Percentiles rank a stretch among this genome's conserved stretches.
These are phyloP conservation scores for Enteromius paludinosus DNA, from an alignment of 2,797 vertebrate genomes.

Conservation along the genomic window DNA sequence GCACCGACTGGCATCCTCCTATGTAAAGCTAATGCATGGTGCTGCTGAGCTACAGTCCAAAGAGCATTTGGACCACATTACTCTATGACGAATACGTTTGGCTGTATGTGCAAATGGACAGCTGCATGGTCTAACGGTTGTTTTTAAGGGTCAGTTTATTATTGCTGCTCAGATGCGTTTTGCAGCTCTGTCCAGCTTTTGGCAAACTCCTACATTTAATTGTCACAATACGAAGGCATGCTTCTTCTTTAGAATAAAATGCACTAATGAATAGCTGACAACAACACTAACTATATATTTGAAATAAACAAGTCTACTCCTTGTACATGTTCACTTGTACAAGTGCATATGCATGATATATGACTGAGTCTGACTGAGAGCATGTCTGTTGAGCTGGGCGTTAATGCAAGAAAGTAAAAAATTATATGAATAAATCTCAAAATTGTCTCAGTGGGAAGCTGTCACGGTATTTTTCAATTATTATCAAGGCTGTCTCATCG, in stretches of 20 bases:
- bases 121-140: conserved; percentile 9
- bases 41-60: neutral
- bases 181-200: neutral
- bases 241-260: neutral
- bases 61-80: conserved; percentile 31
- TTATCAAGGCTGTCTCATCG: neutral
- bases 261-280: neutral
- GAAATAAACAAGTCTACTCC: neutral
- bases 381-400: neutral
- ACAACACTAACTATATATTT: neutral
- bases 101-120: conserved; percentile 37
- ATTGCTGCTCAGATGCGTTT: conserved; percentile 26
- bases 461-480: neutral
- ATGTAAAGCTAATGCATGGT: conserved; percentile 25
- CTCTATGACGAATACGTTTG: conserved; percentile 42
- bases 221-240: neutral
- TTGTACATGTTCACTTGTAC: neutral
- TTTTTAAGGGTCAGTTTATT: conserved; percentile 26
- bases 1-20: conserved; percentile 13
- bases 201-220: conserved; percentile 5
- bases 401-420: neutral
- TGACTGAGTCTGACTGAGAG: neutral
- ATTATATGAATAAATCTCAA: neutral
- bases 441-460: neutral
- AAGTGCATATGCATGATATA: neutral